Conservation (phyloP, 2,888 invertebrate species). For the Xanthia icteritia region DNA sequence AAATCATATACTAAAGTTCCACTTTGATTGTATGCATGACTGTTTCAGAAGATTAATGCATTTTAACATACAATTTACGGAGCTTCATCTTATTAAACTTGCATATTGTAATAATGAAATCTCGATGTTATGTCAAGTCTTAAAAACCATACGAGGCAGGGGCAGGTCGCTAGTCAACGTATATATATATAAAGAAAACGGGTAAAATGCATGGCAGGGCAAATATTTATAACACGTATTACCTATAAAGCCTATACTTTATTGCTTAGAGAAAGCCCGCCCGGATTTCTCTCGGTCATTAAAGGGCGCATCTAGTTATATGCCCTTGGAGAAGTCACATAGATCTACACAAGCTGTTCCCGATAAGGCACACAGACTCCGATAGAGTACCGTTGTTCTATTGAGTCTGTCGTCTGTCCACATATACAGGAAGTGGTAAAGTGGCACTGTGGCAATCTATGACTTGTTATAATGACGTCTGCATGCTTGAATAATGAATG, state of each 20-base stretch:
- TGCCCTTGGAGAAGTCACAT: not conserved
- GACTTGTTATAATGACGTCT: conserved; percentile 10
- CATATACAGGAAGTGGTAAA: conserved; percentile 10
- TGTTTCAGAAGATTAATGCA: too few relatives aligned
- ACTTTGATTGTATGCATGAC: too few relatives aligned
- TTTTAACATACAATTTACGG: too few relatives aligned
- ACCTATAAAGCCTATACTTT: not conserved
- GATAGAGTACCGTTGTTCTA: not conserved
- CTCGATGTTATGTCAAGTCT: not conserved
- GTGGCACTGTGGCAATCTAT: not conserved
- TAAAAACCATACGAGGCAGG: not conserved
- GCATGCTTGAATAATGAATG: conserved; percentile 8
- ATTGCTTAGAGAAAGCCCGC: not conserved
- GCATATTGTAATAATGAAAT: not conserved
- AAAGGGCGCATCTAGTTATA: conserved; percentile 4
- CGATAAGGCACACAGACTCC: conserved; percentile 34
- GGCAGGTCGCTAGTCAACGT: not conserved
- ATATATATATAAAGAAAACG: too few relatives aligned
- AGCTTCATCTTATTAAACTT: not conserved
- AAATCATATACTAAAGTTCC: too few relatives aligned
- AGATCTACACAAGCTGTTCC: conserved; percentile 4
- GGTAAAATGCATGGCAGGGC: too few relatives aligned
- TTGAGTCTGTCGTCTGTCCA: not conserved
- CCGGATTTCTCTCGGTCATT: not conserved
- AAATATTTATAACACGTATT: not conserved